Evolutionary conservation across 2,113 vertebrate genomes (phyloP).

Genomic region (Leucoraja erinaceus): DNA sequence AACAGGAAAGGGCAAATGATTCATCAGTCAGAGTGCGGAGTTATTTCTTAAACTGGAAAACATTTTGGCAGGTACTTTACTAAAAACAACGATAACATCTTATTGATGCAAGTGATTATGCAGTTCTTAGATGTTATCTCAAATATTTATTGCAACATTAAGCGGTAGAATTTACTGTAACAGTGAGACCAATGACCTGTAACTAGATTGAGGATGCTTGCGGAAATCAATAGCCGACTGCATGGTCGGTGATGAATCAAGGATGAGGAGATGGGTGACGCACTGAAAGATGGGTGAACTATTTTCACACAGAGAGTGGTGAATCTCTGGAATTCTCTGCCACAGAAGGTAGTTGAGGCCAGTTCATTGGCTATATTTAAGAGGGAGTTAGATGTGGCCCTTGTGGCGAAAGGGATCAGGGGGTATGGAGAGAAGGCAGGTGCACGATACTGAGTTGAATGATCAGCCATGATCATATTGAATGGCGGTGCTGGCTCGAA

Average conservation of each 20-base stretch:
- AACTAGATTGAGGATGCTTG: too few relatives aligned
- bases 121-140: neutral
- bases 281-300: neutral
- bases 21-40: neutral
- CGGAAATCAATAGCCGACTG: neutral
- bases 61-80: neutral
- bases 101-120: neutral
- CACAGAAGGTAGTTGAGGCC: too few relatives aligned
- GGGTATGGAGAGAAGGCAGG: too few relatives aligned
- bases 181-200: neutral
- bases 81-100: neutral
- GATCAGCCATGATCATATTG: too few relatives aligned
- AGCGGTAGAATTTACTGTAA: neutral
- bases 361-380: too few relatives aligned
- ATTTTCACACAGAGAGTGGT: too few relatives aligned
- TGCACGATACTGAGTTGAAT: too few relatives aligned
- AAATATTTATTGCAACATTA: neutral
- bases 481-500: too few relatives aligned
- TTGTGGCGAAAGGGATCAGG: too few relatives aligned
- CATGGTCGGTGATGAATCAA: neutral
- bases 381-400: too few relatives aligned
- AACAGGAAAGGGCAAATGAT: neutral
- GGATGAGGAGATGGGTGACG: neutral
- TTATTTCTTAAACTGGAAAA: neutral
- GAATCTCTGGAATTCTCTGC: too few relatives aligned